These are phyloP conservation scores for Leptobrachium ailaonicum DNA, from an alignment of 2,113 vertebrate genomes.

Conservation along the genomic window DNA sequence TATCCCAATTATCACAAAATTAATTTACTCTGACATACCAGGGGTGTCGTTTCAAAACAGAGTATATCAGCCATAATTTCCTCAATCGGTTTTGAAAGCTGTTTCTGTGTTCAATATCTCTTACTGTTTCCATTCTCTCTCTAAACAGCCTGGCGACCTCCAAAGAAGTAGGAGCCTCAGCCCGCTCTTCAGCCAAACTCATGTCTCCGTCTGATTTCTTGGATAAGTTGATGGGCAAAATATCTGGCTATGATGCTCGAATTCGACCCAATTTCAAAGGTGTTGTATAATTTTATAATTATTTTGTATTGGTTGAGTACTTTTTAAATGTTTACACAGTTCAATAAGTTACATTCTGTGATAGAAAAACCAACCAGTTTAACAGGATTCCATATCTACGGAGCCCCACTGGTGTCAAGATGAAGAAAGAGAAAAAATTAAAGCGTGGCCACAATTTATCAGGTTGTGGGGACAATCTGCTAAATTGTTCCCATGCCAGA, in stretches of 20 bases:
- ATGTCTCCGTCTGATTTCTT: slow-evolving; percentile 98
- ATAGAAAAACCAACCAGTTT: too few relatives aligned
- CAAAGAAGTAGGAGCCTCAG: slow-evolving; percentile 90
- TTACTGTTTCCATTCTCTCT: slow-evolving; percentile 36
- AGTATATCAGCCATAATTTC: neutral
- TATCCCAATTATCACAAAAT: neutral
- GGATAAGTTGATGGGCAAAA: slow-evolving; percentile 97
- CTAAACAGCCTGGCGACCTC: slow-evolving; percentile 87
- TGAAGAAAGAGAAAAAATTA: too few relatives aligned
- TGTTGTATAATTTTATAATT: slow-evolving; percentile 56
- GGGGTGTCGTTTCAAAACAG: neutral
- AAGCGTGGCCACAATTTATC: too few relatives aligned
- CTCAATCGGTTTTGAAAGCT: neutral
- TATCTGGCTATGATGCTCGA: slow-evolving; percentile 96
- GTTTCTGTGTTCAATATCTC: neutral
- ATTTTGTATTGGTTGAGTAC: neutral
- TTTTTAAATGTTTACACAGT: too few relatives aligned
- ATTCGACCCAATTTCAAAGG: slow-evolving; percentile 99
- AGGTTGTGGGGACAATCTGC: too few relatives aligned
- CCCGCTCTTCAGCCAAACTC: slow-evolving; percentile 82
- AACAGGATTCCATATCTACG: too few relatives aligned
- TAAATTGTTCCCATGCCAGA: too few relatives aligned
- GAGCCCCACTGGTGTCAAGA: too few relatives aligned
- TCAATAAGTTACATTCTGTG: too few relatives aligned
- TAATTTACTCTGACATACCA: neutral